Evolutionary conservation across 2,797 vertebrate genomes (phyloP).

Genomic region (Thaleichthys pacificus): DNA sequence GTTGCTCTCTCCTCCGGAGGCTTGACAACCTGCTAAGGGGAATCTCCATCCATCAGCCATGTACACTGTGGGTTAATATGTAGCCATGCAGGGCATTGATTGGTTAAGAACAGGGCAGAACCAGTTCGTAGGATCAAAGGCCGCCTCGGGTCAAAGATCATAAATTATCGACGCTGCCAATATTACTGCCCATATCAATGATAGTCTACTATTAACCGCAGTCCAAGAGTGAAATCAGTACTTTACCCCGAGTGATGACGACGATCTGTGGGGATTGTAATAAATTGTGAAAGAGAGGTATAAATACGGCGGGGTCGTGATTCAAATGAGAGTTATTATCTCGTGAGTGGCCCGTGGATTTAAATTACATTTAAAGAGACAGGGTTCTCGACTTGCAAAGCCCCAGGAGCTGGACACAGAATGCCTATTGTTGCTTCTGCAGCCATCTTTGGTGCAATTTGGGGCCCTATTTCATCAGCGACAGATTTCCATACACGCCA

Average conservation of each 20-base stretch:
- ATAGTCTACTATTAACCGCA: not conserved
- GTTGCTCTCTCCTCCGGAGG: too few species aligned
- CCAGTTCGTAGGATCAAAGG: slow-evolving; percentile 43
- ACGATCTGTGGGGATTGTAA: not conserved
- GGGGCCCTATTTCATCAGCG: slow-evolving; percentile 53
- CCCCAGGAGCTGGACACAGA: slow-evolving; percentile 9
- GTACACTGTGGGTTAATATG: slow-evolving; percentile 59
- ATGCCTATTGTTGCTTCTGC: slow-evolving; percentile 48
- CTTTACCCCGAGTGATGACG: not conserved
- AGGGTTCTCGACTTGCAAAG: slow-evolving; percentile 11
- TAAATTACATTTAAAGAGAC: slow-evolving; percentile 67
- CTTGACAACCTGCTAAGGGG: too few species aligned
- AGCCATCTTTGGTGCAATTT: slow-evolving; percentile 70
- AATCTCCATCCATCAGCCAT: not conserved
- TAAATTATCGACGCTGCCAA: not conserved
- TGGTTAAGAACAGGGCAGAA: slow-evolving; percentile 55
- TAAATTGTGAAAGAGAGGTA: not conserved
- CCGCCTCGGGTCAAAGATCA: slow-evolving; percentile 69
- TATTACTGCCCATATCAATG: not conserved
- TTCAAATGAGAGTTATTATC: slow-evolving; percentile 15
- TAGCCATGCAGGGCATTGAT: slow-evolving; percentile 55
- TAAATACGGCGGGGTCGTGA: not conserved
- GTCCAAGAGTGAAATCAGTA: not conserved
- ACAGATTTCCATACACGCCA: slow-evolving; percentile 17
- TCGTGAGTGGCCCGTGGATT: slow-evolving; percentile 54